Conservation (phyloP, 2,888 invertebrate genomes). For the Caenorhabditis imperialis region DNA sequence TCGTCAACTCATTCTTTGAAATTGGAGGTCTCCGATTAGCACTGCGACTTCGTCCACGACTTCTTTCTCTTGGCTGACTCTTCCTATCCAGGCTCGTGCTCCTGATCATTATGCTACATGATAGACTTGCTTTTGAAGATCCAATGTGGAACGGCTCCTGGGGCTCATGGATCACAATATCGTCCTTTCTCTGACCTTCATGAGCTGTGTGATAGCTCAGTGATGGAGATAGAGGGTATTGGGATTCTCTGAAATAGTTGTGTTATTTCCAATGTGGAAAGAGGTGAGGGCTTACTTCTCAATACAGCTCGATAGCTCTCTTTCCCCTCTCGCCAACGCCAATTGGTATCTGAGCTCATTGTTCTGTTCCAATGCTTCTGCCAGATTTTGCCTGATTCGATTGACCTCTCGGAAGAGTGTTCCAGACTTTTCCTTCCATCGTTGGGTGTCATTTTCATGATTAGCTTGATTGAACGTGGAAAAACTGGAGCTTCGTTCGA, state of each 20-base stretch:
- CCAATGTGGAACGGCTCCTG: conserved; percentile 56
- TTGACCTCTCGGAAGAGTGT: conserved; percentile 74
- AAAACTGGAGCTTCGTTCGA: conserved; percentile 50
- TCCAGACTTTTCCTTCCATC: conserved; percentile 75
- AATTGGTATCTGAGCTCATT: conserved; percentile 66
- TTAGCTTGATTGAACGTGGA: conserved; percentile 23
- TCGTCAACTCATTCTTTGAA: conserved; percentile 44
- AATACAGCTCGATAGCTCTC: conserved; percentile 66
- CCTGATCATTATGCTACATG: conserved; percentile 55
- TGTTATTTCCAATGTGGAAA: background rate
- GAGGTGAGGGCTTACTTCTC: conserved; percentile 30
- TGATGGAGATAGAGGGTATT: conserved; percentile 51
- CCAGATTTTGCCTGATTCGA: conserved; percentile 64
- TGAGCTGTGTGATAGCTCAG: conserved; percentile 53
- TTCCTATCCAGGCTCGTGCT: conserved; percentile 47
- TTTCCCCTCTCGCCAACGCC: conserved; percentile 72
- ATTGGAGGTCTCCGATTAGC: conserved; percentile 49
- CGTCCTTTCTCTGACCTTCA: conserved; percentile 45
- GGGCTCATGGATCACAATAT: conserved; percentile 61
- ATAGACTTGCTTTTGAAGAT: conserved; percentile 56
- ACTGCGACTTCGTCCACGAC: conserved; percentile 49
- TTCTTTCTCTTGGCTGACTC: conserved; percentile 35
- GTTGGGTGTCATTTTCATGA: conserved; percentile 31
- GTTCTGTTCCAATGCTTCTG: conserved; percentile 54
- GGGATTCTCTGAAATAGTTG: conserved; percentile 24